A percentile compares a stretch with the other conserved stretches of the same genome.
Evolutionary conservation across 2,113 vertebrate species (phyloP).

Genomic region (Mirounga angustirostris): DNA sequence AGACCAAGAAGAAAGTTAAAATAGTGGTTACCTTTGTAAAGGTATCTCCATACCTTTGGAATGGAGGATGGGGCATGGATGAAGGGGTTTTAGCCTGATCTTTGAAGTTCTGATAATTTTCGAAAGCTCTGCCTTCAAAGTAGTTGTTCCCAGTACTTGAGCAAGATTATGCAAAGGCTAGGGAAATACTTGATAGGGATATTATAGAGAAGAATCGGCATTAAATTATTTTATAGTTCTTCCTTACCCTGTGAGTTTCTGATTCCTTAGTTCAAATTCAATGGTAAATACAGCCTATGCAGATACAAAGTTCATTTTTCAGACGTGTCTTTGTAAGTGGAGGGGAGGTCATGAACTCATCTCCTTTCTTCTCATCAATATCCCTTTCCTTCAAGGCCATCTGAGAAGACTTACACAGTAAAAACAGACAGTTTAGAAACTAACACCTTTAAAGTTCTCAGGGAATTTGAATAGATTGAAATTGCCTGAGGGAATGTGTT

Average conservation of each 20-base stretch:
- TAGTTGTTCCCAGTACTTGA: background rate
- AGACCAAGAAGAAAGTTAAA: background rate
- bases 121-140: background rate
- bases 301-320: conserved; percentile 34
- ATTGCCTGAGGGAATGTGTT: conserved; percentile 69
- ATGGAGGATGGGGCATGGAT: background rate
- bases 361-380: conserved; percentile 28
- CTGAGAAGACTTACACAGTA: background rate
- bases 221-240: conserved; percentile 12
- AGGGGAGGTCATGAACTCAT: background rate
- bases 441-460: conserved; percentile 64
- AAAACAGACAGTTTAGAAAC: conserved; percentile 36
- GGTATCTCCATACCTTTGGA: background rate
- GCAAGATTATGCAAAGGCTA: background rate
- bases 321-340: background rate
- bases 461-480: conserved; percentile 68
- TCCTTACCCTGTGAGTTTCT: background rate
- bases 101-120: background rate
- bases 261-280: conserved; percentile 23
- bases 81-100: background rate
- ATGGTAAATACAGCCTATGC: background rate
- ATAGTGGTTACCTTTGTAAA: background rate
- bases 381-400: background rate
- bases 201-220: background rate
- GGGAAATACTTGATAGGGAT: background rate